These are phyloP conservation scores for Selenia dentaria DNA, from an alignment of 2,888 invertebrate species.

Conservation along the genomic window DNA sequence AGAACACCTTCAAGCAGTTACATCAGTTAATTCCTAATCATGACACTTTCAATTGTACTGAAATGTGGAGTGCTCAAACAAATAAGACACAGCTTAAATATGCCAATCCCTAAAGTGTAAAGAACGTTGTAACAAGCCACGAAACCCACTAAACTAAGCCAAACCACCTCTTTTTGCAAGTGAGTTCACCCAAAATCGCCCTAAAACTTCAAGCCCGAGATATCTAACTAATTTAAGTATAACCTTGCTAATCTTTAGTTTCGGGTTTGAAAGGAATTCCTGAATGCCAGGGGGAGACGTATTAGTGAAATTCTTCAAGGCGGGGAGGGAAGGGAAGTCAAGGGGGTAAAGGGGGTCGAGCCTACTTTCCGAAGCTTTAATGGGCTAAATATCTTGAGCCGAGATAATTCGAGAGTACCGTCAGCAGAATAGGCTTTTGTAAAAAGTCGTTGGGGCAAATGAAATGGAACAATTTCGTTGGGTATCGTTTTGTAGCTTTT, in stretches of 20 bases:
- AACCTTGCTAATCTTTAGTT: conserved; percentile 49
- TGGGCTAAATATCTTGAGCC: conserved; percentile 80
- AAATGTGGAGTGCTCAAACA: too few relatives aligned
- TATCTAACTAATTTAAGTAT: conserved; percentile 46
- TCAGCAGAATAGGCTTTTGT: conserved; percentile 36
- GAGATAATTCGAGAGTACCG: conserved; percentile 67
- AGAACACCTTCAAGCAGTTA: too few relatives aligned
- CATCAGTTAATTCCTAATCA: too few relatives aligned
- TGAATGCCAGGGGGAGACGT: conserved; percentile 41
- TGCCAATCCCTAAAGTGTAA: too few relatives aligned
- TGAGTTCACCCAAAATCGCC: conserved; percentile 8
- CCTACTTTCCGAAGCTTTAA: conserved; percentile 75
- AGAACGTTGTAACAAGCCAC: too few relatives aligned
- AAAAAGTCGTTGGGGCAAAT: conserved; percentile 4
- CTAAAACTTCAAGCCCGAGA: conserved; percentile 2
- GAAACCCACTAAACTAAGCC: too few relatives aligned
- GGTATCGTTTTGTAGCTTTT: conserved; percentile 3
- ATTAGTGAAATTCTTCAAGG: conserved; percentile 64
- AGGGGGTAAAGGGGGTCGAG: conserved; percentile 38
- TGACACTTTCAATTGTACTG: too few relatives aligned
- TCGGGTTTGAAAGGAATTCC: conserved; percentile 39
- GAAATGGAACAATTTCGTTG: conserved; percentile 2
- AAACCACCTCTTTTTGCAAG: conserved; percentile 5
- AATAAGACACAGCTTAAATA: too few relatives aligned
- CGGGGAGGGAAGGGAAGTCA: conserved; percentile 13